Conservation (phyloP, 2,113 vertebrate genomes). For the Apteryx owenii region DNA sequence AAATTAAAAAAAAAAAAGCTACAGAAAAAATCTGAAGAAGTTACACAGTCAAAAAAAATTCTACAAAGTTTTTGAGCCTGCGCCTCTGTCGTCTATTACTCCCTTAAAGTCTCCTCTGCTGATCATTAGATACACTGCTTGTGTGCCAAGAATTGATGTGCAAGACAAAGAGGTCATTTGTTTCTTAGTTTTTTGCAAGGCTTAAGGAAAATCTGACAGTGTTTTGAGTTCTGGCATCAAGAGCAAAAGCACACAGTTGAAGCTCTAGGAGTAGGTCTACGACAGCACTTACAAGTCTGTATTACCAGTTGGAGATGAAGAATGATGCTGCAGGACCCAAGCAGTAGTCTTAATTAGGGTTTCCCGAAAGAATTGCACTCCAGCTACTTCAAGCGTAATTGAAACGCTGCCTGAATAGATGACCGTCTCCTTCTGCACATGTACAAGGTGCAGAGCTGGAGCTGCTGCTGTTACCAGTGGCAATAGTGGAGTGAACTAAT, state of each 20-base stretch:
- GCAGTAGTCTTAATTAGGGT: neutral
- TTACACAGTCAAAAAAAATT: neutral
- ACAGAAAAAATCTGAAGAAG: neutral
- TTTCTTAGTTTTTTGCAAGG: neutral
- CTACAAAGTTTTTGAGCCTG: neutral
- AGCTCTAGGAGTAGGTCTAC: neutral
- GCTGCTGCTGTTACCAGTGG: neutral
- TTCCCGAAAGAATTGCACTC: neutral
- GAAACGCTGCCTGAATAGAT: neutral
- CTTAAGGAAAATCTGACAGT: neutral
- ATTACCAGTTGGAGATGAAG: neutral
- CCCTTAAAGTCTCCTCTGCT: neutral
- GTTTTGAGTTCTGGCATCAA: neutral
- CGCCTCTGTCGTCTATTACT: neutral
- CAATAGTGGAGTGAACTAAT: neutral
- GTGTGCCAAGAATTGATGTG: neutral
- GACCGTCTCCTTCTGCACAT: neutral
- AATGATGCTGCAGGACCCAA: neutral
- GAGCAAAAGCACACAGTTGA: neutral
- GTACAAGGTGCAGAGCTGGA: neutral
- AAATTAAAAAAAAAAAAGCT: neutral
- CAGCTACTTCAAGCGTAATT: neutral
- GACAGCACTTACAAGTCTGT: neutral
- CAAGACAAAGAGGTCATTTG: neutral
- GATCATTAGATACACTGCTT: neutral